Evolutionary conservation across 2,888 invertebrate species (phyloP).

Genomic region (Apamea crenata): DNA sequence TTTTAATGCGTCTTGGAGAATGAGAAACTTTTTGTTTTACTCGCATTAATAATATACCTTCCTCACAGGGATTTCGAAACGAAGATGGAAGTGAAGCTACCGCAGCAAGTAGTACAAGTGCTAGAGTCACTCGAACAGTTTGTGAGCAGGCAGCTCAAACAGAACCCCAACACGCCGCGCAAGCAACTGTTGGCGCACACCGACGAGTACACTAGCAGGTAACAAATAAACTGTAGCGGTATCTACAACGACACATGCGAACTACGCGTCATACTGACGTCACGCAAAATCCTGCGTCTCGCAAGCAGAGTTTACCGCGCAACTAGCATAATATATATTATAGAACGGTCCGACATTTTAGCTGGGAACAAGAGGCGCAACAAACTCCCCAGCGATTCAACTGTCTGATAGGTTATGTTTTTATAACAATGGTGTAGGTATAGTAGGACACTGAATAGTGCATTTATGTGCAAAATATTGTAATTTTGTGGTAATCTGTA

Average conservation of each 20-base stretch:
- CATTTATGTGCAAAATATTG: neutral
- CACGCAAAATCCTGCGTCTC: too few relatives aligned
- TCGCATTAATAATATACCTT: neutral
- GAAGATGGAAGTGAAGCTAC: constrained; percentile 78
- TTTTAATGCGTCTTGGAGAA: neutral
- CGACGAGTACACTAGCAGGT: constrained; percentile 77
- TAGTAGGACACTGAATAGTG: neutral
- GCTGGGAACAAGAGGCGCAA: neutral
- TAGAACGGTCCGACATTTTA: neutral
- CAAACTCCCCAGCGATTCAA: neutral
- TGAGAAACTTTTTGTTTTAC: neutral
- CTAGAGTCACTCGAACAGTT: constrained; percentile 78
- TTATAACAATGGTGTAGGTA: neutral
- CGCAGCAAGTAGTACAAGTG: constrained; percentile 69
- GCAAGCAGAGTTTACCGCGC: too few relatives aligned
- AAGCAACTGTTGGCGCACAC: constrained; percentile 70
- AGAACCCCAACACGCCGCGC: constrained; percentile 64
- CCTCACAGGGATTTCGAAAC: constrained; percentile 78
- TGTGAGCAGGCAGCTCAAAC: constrained; percentile 66
- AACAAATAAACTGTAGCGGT: neutral
- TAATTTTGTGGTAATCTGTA: neutral
- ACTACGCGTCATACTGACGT: too few relatives aligned
- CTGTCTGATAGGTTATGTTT: neutral
- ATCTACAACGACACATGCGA: too few relatives aligned
- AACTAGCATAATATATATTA: too few relatives aligned